Evolutionary conservation across 2,888 invertebrate genomes (phyloP).

Genomic region (Drosophila bunnanda): DNA sequence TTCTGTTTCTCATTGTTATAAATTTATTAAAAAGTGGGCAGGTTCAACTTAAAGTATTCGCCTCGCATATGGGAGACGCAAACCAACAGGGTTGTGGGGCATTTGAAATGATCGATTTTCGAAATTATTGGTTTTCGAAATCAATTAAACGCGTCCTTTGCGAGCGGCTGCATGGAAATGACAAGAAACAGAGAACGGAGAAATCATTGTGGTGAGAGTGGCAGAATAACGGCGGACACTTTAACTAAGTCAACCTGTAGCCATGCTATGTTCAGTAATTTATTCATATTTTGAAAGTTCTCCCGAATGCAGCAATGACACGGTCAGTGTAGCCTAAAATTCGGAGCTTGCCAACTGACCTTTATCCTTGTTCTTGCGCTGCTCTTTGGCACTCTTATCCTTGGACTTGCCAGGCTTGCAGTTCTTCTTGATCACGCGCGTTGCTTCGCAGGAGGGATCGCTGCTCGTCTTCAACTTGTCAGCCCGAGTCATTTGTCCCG

Average conservation of each 20-base stretch:
- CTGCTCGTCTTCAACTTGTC: slow-evolving; percentile 93
- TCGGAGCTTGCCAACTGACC: slow-evolving; percentile 85
- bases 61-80: slow-evolving; percentile 52
- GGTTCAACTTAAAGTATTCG: slow-evolving; percentile 56
- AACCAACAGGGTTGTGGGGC: slow-evolving; percentile 70
- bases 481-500: slow-evolving; percentile 92
- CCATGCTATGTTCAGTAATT: neutral
- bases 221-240: neutral
- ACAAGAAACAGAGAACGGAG: slow-evolving; percentile 15
- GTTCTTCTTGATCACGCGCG: slow-evolving; percentile 93
- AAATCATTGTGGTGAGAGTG: slow-evolving; percentile 1
- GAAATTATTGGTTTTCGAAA: slow-evolving; percentile 50
- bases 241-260: neutral
- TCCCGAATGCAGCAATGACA: slow-evolving; percentile 1
- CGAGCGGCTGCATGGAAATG: slow-evolving; percentile 78
- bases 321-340: neutral
- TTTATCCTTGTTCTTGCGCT: slow-evolving; percentile 86
- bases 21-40: slow-evolving; percentile 54
- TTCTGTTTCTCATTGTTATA: slow-evolving; percentile 28
- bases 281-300: neutral
- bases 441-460: slow-evolving; percentile 92
- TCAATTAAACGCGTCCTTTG: slow-evolving; percentile 84
- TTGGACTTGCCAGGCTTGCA: slow-evolving; percentile 91
- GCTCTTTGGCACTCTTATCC: slow-evolving; percentile 85
- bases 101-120: slow-evolving; percentile 59